A percentile compares a stretch with the other conserved stretches of the same genome.
Conservation (phyloP, 2,888 invertebrate genomes). For the Sylvicola cinctus region DNA sequence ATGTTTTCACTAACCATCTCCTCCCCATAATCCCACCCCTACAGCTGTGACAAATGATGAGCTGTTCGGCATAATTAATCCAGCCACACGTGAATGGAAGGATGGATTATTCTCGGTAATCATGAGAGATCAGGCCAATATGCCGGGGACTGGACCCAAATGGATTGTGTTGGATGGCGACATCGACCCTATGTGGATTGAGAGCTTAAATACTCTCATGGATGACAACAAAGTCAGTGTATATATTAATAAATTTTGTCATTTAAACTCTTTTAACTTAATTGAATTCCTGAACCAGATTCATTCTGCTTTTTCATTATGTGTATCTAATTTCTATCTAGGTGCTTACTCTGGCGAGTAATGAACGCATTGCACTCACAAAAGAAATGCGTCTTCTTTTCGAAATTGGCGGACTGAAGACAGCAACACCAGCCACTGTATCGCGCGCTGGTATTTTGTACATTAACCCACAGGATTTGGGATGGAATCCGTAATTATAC, state of each 20-base stretch:
- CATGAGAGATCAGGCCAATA: constrained; percentile 84
- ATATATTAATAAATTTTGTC: no score
- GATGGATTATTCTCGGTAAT: constrained; percentile 77
- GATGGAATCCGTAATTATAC: constrained; percentile 87
- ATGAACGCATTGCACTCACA: constrained; percentile 81
- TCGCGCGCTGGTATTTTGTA: constrained; percentile 87
- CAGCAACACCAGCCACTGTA: constrained; percentile 90
- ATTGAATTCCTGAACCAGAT: no score
- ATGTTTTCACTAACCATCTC: no score
- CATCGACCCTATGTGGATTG: constrained; percentile 98
- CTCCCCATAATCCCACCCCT: no score
- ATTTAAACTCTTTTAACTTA: no score
- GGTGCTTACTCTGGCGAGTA: constrained; percentile 67
- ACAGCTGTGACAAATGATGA: constrained; percentile 83
- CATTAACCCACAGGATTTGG: constrained; percentile 83
- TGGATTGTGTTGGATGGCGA: constrained; percentile 94
- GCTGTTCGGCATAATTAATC: constrained; percentile 84
- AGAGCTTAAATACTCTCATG: constrained; percentile 90
- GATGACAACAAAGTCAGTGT: constrained; percentile 79
- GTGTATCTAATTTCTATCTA: background rate
- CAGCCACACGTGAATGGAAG: constrained; percentile 85
- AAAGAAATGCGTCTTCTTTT: constrained; percentile 79
- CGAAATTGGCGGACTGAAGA: constrained; percentile 74
- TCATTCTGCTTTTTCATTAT: constrained; percentile 6
- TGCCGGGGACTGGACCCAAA: constrained; percentile 67